A percentile compares a stretch with the other conserved stretches of the same genome.
Evolutionary conservation across 2,888 invertebrate genomes (phyloP).

Genomic region (Phytoseiulus persimilis): DNA sequence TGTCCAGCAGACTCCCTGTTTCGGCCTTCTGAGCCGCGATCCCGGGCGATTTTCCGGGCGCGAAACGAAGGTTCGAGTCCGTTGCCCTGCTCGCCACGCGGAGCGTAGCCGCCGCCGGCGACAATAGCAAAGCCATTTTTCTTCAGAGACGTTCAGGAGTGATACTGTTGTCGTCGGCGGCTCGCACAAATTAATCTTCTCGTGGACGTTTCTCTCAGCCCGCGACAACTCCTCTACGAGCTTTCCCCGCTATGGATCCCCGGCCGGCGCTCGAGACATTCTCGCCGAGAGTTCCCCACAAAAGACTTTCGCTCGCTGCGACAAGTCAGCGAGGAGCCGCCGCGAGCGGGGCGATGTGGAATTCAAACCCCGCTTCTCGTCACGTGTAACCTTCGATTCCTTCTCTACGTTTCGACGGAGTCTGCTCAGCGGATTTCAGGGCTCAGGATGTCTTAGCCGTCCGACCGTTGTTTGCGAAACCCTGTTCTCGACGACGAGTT

Average conservation of each 20-base stretch:
- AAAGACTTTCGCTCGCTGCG: background rate
- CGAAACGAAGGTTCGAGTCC: no score
- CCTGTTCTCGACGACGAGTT: background rate
- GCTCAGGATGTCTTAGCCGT: no score
- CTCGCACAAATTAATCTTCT: background rate
- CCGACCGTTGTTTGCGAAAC: no score
- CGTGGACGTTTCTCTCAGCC: background rate
- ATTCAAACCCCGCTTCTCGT: no score
- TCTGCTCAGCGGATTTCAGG: no score
- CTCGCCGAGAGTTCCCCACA: background rate
- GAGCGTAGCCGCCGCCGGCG: background rate
- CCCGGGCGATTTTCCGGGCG: no score
- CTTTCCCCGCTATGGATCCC: background rate
- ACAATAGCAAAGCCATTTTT: background rate
- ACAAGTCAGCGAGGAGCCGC: background rate
- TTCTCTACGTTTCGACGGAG: no score
- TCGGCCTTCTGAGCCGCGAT: no score
- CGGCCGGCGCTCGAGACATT: background rate
- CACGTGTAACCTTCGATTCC: no score
- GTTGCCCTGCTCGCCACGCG: no score
- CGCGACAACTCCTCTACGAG: background rate
- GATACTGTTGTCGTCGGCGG: background rate
- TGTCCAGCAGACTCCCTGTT: no score
- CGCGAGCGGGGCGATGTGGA: no score
- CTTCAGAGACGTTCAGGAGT: background rate